Evolutionary conservation across 2,797 vertebrate genomes (phyloP).

Genomic region (Emys orbicularis): DNA sequence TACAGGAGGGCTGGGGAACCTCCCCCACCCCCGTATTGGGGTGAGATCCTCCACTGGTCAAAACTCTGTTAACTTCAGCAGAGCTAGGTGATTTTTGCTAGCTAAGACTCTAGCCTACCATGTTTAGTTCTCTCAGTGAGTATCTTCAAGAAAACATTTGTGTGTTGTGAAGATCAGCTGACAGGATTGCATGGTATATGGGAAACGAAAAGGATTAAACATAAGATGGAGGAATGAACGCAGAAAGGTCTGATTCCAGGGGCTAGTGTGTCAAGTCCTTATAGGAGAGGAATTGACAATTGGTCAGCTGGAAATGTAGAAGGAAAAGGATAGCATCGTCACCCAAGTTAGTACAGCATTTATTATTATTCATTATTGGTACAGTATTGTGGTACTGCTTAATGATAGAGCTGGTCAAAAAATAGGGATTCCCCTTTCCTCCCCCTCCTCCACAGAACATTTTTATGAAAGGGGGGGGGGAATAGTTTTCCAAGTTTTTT

Average conservation of each 20-base stretch:
- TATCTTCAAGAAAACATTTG: not conserved
- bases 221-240: not conserved
- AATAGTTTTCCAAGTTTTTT: not conserved
- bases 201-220: not conserved
- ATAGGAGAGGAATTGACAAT: not conserved
- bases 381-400: not conserved
- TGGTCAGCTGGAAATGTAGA: not conserved
- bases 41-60: not conserved
- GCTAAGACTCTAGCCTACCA: not conserved
- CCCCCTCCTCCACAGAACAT: not conserved
- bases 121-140: not conserved
- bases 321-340: not conserved
- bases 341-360: not conserved
- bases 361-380: not conserved
- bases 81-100: not conserved
- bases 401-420: not conserved
- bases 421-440: not conserved
- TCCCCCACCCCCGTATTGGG: not conserved
- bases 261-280: not conserved
- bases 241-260: not conserved
- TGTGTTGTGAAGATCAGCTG: not conserved
- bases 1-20: not conserved
- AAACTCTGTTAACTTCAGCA: not conserved
- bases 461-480: not conserved
- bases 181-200: not conserved